phyloP scores from a whole-genome alignment of 2,888 invertebrate genomes.

The Nomada lathburiana region DNA sequence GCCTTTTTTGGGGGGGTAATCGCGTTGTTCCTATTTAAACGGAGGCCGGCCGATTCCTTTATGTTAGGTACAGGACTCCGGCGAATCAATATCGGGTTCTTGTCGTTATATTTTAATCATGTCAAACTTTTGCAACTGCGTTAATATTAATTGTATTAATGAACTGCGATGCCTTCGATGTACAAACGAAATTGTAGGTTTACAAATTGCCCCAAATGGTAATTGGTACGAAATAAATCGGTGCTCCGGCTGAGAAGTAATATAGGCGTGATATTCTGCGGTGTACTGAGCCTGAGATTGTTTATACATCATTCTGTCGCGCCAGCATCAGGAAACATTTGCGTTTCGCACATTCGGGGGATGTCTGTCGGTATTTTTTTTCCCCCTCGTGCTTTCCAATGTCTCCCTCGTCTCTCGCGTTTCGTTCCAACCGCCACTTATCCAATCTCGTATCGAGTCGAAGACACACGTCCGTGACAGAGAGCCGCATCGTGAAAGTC shows the following conservation, averaged over 20 bases:
- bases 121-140: too few species aligned
- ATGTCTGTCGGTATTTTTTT: slow-evolving; percentile 6
- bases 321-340: slow-evolving; percentile 52
- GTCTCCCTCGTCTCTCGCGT: not conserved
- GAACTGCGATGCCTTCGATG: too few species aligned
- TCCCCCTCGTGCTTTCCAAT: not conserved
- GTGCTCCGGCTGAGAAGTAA: too few species aligned
- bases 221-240: too few species aligned
- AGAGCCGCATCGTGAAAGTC: slow-evolving; percentile 52
- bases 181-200: too few species aligned
- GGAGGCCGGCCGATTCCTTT: slow-evolving; percentile 30
- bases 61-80: slow-evolving; percentile 11
- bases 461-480: slow-evolving; percentile 27
- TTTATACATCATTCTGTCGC: slow-evolving; percentile 60
- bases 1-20: slow-evolving; percentile 48
- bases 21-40: slow-evolving; percentile 49
- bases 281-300: slow-evolving; percentile 38
- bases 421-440: slow-evolving; percentile 28
- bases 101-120: too few species aligned
- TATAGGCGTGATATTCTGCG: too few species aligned
- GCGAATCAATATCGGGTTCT: too few species aligned
- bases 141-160: too few species aligned
- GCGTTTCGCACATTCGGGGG: slow-evolving; percentile 39
- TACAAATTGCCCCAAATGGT: too few species aligned
- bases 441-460: slow-evolving; percentile 39